Conservation (phyloP, 2,113 vertebrate genomes). For the Theristicus caerulescens region DNA sequence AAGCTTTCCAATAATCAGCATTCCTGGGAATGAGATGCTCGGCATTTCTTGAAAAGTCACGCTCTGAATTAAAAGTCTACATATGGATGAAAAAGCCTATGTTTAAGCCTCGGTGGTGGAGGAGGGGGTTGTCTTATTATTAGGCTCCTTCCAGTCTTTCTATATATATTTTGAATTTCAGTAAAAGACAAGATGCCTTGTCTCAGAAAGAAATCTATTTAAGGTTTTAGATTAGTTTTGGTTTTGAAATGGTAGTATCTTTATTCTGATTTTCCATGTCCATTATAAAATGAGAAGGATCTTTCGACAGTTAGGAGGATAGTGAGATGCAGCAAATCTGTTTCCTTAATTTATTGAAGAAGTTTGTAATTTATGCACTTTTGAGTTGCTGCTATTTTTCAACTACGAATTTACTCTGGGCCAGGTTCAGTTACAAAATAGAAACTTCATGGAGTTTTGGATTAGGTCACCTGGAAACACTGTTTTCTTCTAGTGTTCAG, state of each 20-base stretch:
- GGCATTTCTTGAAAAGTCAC: neutral
- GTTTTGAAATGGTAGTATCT: neutral
- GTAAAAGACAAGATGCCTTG: neutral
- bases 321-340: neutral
- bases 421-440: neutral
- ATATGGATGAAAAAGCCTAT: neutral
- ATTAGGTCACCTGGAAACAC: neutral
- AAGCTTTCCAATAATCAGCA: neutral
- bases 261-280: neutral
- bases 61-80: neutral
- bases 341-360: constrained; percentile 43
- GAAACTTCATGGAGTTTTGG: neutral
- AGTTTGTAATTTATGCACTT: constrained; percentile 40
- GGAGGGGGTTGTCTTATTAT: neutral
- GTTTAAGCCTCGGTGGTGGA: neutral
- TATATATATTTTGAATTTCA: neutral
- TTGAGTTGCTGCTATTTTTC: constrained; percentile 54
- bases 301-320: neutral
- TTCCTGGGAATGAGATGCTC: neutral
- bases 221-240: neutral
- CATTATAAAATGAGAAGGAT: neutral
- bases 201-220: neutral
- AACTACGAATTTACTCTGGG: constrained; percentile 7
- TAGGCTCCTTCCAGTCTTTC: neutral
- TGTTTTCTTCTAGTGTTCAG: neutral